Conservation (phyloP, 2,888 invertebrate species). For the Altica lythri region DNA sequence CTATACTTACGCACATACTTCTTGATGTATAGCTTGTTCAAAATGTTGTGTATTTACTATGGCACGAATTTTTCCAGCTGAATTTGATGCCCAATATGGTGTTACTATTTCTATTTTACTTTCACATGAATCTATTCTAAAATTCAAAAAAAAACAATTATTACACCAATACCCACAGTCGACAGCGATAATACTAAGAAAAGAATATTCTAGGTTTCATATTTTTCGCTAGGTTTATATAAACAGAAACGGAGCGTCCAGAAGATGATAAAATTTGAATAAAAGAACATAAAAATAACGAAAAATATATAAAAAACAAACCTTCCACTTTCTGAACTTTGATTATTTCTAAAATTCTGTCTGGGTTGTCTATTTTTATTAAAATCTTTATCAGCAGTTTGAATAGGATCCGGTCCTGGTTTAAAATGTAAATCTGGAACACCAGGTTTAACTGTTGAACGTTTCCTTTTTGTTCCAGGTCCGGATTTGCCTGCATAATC, state of each 20-base stretch:
- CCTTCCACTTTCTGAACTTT: conserved; percentile 62
- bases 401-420: conserved; percentile 56
- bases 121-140: conserved; percentile 83
- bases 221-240: too few relatives aligned
- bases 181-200: too few relatives aligned
- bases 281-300: too few relatives aligned
- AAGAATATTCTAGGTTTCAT: too few relatives aligned
- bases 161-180: too few relatives aligned
- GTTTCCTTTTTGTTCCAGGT: conserved; percentile 41
- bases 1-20: conserved; percentile 84
- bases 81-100: conserved; percentile 93
- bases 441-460: conserved; percentile 57
- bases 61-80: conserved; percentile 87
- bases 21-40: conserved; percentile 93
- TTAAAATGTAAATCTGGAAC: conserved; percentile 65
- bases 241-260: too few relatives aligned
- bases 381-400: conserved; percentile 59
- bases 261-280: too few relatives aligned
- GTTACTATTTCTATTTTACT: conserved; percentile 91
- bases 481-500: conserved; percentile 40
- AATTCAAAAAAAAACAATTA: neutral
- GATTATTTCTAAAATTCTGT: conserved; percentile 60
- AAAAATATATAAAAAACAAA: too few relatives aligned
- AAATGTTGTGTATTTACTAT: conserved; percentile 94
- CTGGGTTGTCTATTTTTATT: conserved; percentile 62